Evolutionary conservation across 2,888 invertebrate genomes (phyloP).

Genomic region (Melinaea menophilus): DNA sequence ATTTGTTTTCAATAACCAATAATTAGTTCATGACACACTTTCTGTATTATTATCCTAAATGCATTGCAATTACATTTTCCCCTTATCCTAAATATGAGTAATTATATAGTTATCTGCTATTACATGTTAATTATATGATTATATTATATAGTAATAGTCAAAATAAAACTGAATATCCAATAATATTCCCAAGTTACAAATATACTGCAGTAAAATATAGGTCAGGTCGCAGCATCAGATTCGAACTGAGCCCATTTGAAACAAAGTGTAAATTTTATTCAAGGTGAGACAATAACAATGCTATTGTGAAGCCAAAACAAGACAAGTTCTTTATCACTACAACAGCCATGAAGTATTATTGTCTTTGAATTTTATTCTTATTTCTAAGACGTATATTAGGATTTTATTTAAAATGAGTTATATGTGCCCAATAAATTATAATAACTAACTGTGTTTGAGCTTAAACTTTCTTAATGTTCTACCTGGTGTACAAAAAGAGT

Average conservation of each 20-base stretch:
- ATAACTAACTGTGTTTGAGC: not conserved
- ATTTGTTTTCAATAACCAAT: not conserved
- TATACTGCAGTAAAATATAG: constrained; percentile 24
- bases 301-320: constrained; percentile 23
- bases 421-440: not conserved
- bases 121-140: too few relatives aligned
- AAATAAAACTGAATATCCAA: not conserved
- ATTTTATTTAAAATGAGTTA: constrained; percentile 1
- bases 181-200: constrained; percentile 13
- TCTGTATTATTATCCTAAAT: too few relatives aligned
- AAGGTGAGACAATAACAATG: constrained; percentile 30
- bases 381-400: constrained; percentile 6
- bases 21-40: not conserved
- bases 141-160: too few relatives aligned
- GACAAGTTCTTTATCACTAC: constrained; percentile 22
- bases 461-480: too few relatives aligned
- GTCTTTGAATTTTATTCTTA: constrained; percentile 15
- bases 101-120: too few relatives aligned
- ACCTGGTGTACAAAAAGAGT: too few relatives aligned
- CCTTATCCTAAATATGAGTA: too few relatives aligned
- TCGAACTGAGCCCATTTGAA: constrained; percentile 22
- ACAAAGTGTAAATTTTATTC: constrained; percentile 33
- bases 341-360: constrained; percentile 20
- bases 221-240: constrained; percentile 22
- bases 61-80: too few relatives aligned